Conservation (phyloP, 1,140 invertebrate species). For the Neuroterus valhalla region DNA sequence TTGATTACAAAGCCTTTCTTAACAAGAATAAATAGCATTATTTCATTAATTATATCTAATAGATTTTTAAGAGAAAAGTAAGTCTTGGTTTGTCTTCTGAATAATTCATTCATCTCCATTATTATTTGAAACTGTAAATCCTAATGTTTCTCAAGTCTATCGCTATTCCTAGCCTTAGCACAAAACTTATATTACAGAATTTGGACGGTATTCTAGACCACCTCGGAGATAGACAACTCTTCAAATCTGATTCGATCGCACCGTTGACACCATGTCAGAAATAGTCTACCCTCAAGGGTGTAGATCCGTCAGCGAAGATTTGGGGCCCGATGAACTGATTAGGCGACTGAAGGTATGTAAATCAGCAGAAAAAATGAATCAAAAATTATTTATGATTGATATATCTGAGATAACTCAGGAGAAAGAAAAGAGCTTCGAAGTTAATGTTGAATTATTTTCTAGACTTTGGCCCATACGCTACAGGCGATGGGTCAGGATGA, state of each 20-base stretch:
- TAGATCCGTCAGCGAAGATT: slow-evolving; percentile 88
- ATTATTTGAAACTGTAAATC: no score
- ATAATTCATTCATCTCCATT: no score
- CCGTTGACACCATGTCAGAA: slow-evolving; percentile 80
- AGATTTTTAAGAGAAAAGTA: no score
- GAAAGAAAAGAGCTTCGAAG: no score
- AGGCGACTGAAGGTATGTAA: slow-evolving; percentile 88
- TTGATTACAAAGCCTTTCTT: no score
- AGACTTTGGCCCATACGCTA: slow-evolving; percentile 93
- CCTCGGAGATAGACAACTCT: slow-evolving; percentile 47
- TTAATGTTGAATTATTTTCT: not conserved
- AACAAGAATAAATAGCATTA: no score
- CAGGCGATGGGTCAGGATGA: slow-evolving; percentile 97
- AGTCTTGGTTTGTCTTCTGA: no score
- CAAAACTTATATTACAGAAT: slow-evolving; percentile 61
- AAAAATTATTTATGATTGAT: slow-evolving; percentile 31
- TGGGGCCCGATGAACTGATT: slow-evolving; percentile 96
- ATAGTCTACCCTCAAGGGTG: slow-evolving; percentile 92
- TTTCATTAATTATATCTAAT: no score
- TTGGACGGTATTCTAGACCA: slow-evolving; percentile 70
- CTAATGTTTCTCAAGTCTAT: no score
- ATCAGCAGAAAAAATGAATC: slow-evolving; percentile 28
- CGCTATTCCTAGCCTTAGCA: no score
- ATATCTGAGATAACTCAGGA: no score
- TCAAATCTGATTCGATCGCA: slow-evolving; percentile 47